Base-by-base conservation (phyloP, 2,888 invertebrate species). In the Lithophane semibrunnea region DNA sequence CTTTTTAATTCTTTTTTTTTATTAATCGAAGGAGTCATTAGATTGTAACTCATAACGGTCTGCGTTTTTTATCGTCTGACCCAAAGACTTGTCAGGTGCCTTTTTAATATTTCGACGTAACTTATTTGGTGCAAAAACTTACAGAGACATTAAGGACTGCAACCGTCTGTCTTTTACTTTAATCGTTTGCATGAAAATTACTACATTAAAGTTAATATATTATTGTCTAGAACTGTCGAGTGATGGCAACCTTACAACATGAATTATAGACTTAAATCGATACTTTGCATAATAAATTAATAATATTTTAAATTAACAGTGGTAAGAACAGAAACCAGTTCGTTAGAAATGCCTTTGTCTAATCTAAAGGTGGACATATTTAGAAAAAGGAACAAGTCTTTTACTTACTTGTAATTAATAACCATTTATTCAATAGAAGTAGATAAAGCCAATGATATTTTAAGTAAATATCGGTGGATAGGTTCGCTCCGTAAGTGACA, bases 31-130 rank as follows among this genome's bases (percentile, higher is more conserved):
- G 90, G 91, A 92, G 93, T 95, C 95, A 95, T 95, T 95, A 96
- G 94, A 94, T 93, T 92, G 94, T 95, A 94, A 94, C 82, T 94
- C 92, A 94, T 95, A 96, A 96, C 96, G 95, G 96, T 93, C 91
- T 86, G 76, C 75, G 86, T 92, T 94, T 95, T 95, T 94, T 92
- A 85, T 70, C 86, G 86, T 87, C 86, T 78, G 86, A 88, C 86
- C 90, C 85, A 89, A 88, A 90, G 86, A 88, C 88, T 89, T 86
- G 94, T 94, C 94, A 95, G 94, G 94, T 95, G 95, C 88, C 88
- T 87, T 87, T 88, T 88, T 87, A 88, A 88, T 90, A 90, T 92
- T 93, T 90, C 85, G 88, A 91, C 85, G 89, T 90, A 91, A 92
- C 90, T 91, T 90, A 91, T 90, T 89, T 86, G 88, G 79, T 87